Evolutionary conservation across 1,140 invertebrate species (phyloP), one percentile per base, ranked within the genome.

Genomic region (Atta colombica): DNA sequence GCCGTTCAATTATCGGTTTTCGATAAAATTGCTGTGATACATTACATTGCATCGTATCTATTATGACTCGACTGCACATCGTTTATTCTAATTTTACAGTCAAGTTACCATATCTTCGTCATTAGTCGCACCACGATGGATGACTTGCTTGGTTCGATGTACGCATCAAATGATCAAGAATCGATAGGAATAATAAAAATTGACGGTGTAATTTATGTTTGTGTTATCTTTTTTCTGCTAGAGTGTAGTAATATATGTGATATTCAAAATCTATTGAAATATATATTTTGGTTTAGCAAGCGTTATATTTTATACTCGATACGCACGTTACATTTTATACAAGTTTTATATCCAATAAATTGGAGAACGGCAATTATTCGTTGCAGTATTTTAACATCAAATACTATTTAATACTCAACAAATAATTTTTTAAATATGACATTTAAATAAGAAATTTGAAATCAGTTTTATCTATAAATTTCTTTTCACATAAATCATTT

Each of bases 1-100:
- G 80, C 58, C 80, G 80, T 84, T 84, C 80, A 84, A 84, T 84
- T 84, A 84, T 84, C 69, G 80, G 80, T 84, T 84, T 84, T 45
- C 80, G 69, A 84, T 84, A 84, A 84, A 84, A 84, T 84, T 75
- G 55, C 80, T 31, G 71, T 75, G 80, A 84, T 63, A 84, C 69
- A 84, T 84, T 84, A 84, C 71, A 61, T 75, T 75, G 80, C 58
- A 69, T 69, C 68, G 25, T 84, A 84, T 84, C 80, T 84, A 84
- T 84, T 84, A 84, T 84, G 80, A 84, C 69, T 84, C 71, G 80
- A 74, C 68, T 74, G 55, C 80, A 35, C 80, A 45, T 84, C 69
- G 69, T 74, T 84, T 84, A 84, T 84, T 84, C 80, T 84, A 84
- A 84, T 84, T 84, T 84, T 84, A 84, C 60, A 75, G 55, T 74